Conservation (phyloP, 2,113 vertebrate genomes). For the Scomber colias region DNA sequence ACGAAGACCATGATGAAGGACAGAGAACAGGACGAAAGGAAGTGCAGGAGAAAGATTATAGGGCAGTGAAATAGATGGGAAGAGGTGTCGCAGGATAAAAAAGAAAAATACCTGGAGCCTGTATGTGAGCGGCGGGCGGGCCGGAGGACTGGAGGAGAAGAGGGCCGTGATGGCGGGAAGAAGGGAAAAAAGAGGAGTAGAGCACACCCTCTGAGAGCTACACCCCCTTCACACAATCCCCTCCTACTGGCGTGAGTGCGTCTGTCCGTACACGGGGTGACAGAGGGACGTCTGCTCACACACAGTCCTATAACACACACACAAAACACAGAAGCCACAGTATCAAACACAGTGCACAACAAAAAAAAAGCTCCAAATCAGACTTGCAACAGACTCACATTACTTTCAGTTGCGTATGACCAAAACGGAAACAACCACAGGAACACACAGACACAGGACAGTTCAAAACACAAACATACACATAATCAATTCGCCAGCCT, state of each 20-base stretch:
- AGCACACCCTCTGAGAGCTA: slow-evolving; percentile 82
- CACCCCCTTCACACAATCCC: slow-evolving; percentile 83
- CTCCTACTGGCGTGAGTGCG: slow-evolving; percentile 82
- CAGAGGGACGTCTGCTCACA: slow-evolving; percentile 77
- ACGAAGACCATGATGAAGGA: slow-evolving; percentile 57
- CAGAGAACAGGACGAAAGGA: slow-evolving; percentile 48
- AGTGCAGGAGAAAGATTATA: slow-evolving; percentile 52
- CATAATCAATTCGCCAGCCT: slow-evolving; percentile 74
- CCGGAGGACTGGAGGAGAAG: slow-evolving; percentile 79
- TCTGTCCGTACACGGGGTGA: slow-evolving; percentile 78
- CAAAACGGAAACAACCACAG: slow-evolving; percentile 35
- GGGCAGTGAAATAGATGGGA: slow-evolving; percentile 53
- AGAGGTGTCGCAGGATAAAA: slow-evolving; percentile 72
- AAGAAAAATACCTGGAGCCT: slow-evolving; percentile 80
- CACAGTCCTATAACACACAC: slow-evolving; percentile 62
- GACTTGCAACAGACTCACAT: slow-evolving; percentile 38
- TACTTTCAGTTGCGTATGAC: slow-evolving; percentile 40
- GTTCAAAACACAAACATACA: slow-evolving; percentile 67
- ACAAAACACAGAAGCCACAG: slow-evolving; percentile 49
- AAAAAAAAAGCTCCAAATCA: slow-evolving; percentile 38
- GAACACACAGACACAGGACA: slow-evolving; percentile 43
- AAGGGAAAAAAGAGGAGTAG: slow-evolving; percentile 81
- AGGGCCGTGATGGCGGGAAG: slow-evolving; percentile 85
- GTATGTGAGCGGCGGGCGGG: slow-evolving; percentile 76
- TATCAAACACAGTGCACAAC: slow-evolving; percentile 56